Evolutionary conservation across 1,140 invertebrate species (phyloP).

Genomic region (Potamilus streckersoni): DNA sequence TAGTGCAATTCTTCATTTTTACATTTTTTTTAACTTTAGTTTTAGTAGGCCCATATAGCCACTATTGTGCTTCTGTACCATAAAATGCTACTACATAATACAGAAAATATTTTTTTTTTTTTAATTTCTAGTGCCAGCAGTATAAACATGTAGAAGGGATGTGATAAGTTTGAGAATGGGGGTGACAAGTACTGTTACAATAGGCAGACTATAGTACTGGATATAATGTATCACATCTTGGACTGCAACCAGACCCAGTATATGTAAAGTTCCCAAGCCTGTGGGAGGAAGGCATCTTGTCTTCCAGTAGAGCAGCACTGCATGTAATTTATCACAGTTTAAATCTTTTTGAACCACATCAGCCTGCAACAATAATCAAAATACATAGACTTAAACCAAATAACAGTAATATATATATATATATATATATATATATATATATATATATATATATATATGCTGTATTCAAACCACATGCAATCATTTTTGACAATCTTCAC

Average conservation of each 20-base stretch:
- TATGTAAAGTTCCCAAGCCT: conserved; percentile 41
- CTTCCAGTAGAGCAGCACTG: conserved; percentile 53
- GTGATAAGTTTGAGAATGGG: conserved; percentile 53
- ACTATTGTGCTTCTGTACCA: no score
- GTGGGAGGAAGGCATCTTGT: conserved; percentile 48
- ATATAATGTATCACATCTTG: conserved; percentile 54
- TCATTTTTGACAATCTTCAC: conserved; percentile 40
- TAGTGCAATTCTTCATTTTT: no score
- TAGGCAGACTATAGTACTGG: conserved; percentile 61
- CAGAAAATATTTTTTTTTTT: no score
- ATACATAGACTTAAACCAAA: neutral
- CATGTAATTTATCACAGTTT: conserved; percentile 35
- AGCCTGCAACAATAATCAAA: conserved; percentile 41
- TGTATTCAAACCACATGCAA: no score
- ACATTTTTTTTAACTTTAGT: no score
- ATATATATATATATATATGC: neutral
- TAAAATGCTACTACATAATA: no score
- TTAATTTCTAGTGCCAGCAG: no score
- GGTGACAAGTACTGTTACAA: conserved; percentile 55
- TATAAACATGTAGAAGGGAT: conserved; percentile 49
- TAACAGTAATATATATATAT: neutral
- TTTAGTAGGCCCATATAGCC: no score
- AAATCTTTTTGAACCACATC: conserved; percentile 47
- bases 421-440: neutral
- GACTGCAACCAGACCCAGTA: conserved; percentile 52